These are phyloP conservation scores for Xylocampa areola DNA, from an alignment of 2,888 invertebrate genomes.

Conservation along the genomic window DNA sequence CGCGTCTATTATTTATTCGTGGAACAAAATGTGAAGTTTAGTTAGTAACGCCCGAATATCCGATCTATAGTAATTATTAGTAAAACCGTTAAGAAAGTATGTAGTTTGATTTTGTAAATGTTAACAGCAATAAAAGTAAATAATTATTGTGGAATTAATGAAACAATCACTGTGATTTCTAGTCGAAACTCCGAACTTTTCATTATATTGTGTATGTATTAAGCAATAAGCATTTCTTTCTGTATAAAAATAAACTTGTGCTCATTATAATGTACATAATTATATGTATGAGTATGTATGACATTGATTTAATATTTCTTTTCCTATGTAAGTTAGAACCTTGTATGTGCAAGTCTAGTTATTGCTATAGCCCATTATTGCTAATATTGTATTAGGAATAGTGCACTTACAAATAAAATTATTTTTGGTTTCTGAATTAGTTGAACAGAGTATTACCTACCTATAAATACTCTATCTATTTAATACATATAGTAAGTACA, in stretches of 20 bases:
- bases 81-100: background rate
- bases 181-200: conserved; percentile 79
- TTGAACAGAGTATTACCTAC: too few relatives aligned
- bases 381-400: too few relatives aligned
- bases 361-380: too few relatives aligned
- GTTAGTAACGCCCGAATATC: too few relatives aligned
- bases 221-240: conserved; percentile 81
- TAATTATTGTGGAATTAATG: conserved; percentile 47
- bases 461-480: too few relatives aligned
- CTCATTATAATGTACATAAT: conserved; percentile 74
- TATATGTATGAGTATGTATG: conserved; percentile 61
- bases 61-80: too few relatives aligned
- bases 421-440: too few relatives aligned
- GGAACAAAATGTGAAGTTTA: too few relatives aligned
- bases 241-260: conserved; percentile 73
- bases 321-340: conserved; percentile 37
- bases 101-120: conserved; percentile 12
- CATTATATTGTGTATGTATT: conserved; percentile 68
- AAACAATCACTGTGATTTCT: conserved; percentile 82
- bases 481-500: too few relatives aligned
- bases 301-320: conserved; percentile 46
- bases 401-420: too few relatives aligned
- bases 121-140: conserved; percentile 14
- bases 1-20: too few relatives aligned
- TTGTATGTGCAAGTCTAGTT: conserved; percentile 52